Conservation (phyloP, 2,888 invertebrate genomes). For the Syrista parreyssii region DNA sequence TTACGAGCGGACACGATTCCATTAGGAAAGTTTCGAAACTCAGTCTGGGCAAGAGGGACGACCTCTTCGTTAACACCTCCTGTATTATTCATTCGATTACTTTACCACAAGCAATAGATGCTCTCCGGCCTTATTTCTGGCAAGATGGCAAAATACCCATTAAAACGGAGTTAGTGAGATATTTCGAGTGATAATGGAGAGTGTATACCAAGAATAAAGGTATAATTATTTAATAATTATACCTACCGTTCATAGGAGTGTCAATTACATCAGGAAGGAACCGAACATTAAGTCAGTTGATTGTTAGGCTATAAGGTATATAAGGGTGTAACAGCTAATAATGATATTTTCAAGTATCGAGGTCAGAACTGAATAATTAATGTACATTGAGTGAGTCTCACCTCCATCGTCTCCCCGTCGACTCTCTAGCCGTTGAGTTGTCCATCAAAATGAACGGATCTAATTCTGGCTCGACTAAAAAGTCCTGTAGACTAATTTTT, state of each 20-base stretch:
- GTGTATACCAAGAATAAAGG: not conserved
- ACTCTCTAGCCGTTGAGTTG: not conserved
- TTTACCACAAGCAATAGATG: slow-evolving; percentile 19
- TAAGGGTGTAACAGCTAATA: not conserved
- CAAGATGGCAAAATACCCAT: not conserved
- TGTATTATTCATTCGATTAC: slow-evolving; percentile 61
- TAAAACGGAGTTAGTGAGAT: not conserved
- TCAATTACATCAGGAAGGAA: not conserved
- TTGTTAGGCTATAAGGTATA: not conserved
- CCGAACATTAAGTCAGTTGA: not conserved
- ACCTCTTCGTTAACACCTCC: slow-evolving; percentile 54
- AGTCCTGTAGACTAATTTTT: not conserved
- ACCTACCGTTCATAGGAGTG: not conserved
- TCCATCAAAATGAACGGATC: not conserved
- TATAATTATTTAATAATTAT: not conserved
- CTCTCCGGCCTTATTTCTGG: not conserved
- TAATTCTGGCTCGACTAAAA: not conserved
- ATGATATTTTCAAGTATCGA: not conserved
- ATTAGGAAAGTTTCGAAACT: slow-evolving; percentile 44
- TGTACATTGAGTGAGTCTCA: not conserved
- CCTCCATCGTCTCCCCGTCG: not conserved
- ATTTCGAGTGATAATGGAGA: not conserved
- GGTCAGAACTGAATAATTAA: not conserved
- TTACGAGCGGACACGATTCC: slow-evolving; percentile 53
- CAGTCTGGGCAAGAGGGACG: slow-evolving; percentile 39